Base-by-base conservation (phyloP, 1,140 invertebrate genomes). In the Monomorium pharaonis region DNA sequence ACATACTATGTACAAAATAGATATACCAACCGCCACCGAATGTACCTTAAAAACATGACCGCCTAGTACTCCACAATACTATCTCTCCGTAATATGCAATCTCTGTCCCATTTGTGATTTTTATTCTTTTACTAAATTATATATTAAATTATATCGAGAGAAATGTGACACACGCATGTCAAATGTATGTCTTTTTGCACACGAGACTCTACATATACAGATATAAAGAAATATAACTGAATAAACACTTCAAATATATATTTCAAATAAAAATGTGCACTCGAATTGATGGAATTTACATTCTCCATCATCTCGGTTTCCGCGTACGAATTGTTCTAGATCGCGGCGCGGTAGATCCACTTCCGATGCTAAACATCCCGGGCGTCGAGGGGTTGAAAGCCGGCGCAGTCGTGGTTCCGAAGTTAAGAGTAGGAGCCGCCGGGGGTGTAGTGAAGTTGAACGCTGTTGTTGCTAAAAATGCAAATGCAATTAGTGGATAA, bases 351-450 rank as follows among this genome's bases (percentile, higher is more conserved):
- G 94, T 94, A 1, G 94, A 95, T 21, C 94, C 94, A 3, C 94
- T 93, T 21, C 95, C 95, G 42, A 95, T 95, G 75, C 92, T 95
- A 81, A 95, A 95, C 94, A 95, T 95, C 12, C 93, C 92, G 6
- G 88, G 70, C 1, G 89, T 44, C 2, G 92, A 75, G 21, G 92
- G 88, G 27, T 86, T 92, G 30, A 95, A 95, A 0, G 88, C 83
- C 16, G 90, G 47, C 12, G 85, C 33, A 16, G 74, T 75, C 14
- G 91, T 24, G 16, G 92, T 75, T 18, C 88, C 92, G 10, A 94
- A 94, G 1, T 88, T 90, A 24, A 88, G 75, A 1, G 83, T 65
- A 27, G 92, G 89, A 2, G 86, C 85, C 7, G 87, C 69, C 6
- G 93, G 47, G 14, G 93, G 86, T 4, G 94, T 86, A 49, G 87